Evolutionary conservation across 1,140 invertebrate species (phyloP).

Genomic region (Nasonia longicornis): DNA sequence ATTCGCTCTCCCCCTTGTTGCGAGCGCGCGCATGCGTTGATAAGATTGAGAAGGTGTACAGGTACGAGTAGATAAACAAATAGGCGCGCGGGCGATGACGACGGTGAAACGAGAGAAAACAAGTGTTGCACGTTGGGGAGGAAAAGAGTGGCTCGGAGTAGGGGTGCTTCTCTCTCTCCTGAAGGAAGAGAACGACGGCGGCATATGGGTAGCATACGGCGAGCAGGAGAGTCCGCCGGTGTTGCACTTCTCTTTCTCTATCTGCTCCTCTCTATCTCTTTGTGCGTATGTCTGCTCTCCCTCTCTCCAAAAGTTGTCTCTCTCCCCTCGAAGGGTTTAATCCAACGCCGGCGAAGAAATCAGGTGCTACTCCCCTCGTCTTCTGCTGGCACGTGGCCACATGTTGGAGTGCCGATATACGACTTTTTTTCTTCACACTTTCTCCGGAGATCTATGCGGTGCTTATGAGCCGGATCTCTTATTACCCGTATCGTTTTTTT

Average conservation of each 20-base stretch:
- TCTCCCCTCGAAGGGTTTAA: slow-evolving; percentile 57
- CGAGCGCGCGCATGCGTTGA: not conserved
- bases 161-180: not conserved
- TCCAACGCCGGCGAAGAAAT: slow-evolving; percentile 66
- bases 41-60: slow-evolving; percentile 23
- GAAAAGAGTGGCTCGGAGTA: slow-evolving; percentile 42
- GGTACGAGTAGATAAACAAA: slow-evolving; percentile 22
- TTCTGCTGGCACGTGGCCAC: slow-evolving; percentile 38
- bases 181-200: slow-evolving; percentile 56
- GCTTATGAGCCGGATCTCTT: not conserved
- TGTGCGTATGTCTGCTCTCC: slow-evolving; percentile 45
- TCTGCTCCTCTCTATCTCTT: slow-evolving; percentile 35
- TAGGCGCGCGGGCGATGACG: slow-evolving; percentile 27
- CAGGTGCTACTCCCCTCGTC: slow-evolving; percentile 55
- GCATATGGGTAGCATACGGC: slow-evolving; percentile 70
- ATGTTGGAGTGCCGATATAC: not conserved
- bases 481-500: slow-evolving; percentile 47
- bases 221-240: slow-evolving; percentile 56
- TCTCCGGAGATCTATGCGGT: not conserved
- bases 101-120: not conserved
- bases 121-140: slow-evolving; percentile 37
- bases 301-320: slow-evolving; percentile 38
- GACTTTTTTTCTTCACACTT: slow-evolving; percentile 48
- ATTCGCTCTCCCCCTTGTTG: too few relatives aligned
- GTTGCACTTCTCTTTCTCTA: slow-evolving; percentile 49